Evolutionary conservation across 2,113 vertebrate genomes (phyloP), one percentile per base, ranked within the genome.

Genomic region (Panurus biarmicus): DNA sequence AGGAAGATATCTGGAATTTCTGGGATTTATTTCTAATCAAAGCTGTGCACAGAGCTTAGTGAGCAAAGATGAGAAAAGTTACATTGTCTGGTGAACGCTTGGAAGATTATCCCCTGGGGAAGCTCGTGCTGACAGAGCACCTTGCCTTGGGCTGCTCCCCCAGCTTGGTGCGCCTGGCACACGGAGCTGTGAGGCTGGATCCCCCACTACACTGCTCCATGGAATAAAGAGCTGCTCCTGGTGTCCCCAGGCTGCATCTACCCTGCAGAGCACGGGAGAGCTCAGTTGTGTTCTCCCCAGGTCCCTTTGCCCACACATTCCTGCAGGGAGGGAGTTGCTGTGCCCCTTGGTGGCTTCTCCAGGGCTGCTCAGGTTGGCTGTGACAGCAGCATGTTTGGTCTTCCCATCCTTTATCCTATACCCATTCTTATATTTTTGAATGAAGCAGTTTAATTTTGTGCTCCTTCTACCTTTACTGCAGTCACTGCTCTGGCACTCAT

Each of bases 11-110:
- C 69, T 84, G 73, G 86, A 92, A 92, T 93, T 95, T 93, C 91
- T 92, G 48, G 86, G 86, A 78, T 89, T 94, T 93, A 88, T 93
- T 96, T 94, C 77, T 78, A 64, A 92, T 93, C 83, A 92, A 93
- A 95, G 80, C 73, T 69, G 15, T 53, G 45, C 2, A 2, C 50
- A 80, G 70, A 86, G 48, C 26, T 85, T 75, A 69, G 40, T 31
- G 62, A 92, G 57, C 31, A 67, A 71, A 69, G 65, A 66, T 48
- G 57, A 86, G 36, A 67, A 87, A 77, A 51, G 44, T 45, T 29
- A 23, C 70, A 35, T 53, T 89, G 56, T 81, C 45, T 71, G n/a
- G 15, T 90, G 73, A 95, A 53, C 74, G 0, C 57, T 76, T 17
- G 5, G 74, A 29, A 67, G 70, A 53, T 25, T 7, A 42, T 85